Evolutionary conservation across 2,113 vertebrate genomes (phyloP).

Genomic region (Saguinus midas): DNA sequence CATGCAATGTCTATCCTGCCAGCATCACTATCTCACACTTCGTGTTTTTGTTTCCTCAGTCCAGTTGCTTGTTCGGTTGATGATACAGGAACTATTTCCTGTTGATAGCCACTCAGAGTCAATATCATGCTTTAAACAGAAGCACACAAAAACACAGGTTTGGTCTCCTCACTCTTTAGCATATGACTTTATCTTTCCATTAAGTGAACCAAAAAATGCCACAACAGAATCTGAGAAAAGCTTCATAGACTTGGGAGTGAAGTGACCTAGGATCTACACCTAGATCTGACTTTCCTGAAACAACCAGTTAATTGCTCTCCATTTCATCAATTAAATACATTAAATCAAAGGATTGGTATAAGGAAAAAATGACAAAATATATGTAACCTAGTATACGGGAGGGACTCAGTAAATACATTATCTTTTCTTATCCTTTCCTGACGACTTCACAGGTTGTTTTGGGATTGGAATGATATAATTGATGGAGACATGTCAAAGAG

Average conservation of each 20-base stretch:
- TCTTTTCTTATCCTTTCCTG: background rate
- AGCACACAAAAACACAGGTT: background rate
- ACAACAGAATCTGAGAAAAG: background rate
- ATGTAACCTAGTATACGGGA: background rate
- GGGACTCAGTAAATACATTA: background rate
- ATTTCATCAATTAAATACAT: background rate
- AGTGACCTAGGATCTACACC: background rate
- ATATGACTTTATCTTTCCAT: background rate
- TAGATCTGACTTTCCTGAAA: background rate
- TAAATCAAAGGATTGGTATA: background rate
- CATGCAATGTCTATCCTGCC: rapidly evolving
- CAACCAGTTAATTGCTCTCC: background rate
- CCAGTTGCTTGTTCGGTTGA: background rate
- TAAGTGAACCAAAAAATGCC: background rate
- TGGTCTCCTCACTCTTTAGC: background rate
- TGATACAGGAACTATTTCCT: background rate
- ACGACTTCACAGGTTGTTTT: background rate
- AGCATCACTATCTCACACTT: background rate
- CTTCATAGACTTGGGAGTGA: background rate
- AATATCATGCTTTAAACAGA: background rate
- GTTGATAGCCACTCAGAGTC: background rate
- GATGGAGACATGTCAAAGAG: background rate
- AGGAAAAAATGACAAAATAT: background rate
- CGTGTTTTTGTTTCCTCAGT: background rate
- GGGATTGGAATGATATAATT: background rate